phyloP scores from a whole-genome alignment of 2,888 invertebrate species.

The Furcula furcula region DNA sequence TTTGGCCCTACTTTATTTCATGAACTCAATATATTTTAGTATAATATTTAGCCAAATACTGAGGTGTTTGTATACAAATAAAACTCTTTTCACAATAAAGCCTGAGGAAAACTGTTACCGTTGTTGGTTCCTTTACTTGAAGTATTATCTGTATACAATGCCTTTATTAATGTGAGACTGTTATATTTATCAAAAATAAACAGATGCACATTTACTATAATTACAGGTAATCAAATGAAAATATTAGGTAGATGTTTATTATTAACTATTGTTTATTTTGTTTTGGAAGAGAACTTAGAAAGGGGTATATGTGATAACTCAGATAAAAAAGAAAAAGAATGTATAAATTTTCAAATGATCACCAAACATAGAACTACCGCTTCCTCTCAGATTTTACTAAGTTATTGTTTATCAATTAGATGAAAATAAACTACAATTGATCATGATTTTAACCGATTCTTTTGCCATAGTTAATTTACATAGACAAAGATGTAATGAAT shows the following conservation, averaged over 20 bases:
- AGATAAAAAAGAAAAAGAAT: too few relatives aligned
- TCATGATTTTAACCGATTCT: background rate
- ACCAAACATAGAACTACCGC: constrained; percentile 18
- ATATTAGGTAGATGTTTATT: background rate
- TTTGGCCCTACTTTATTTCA: too few relatives aligned
- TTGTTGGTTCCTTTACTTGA: too few relatives aligned
- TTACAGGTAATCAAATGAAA: constrained; percentile 20
- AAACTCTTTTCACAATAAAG: too few relatives aligned
- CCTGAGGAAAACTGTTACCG: too few relatives aligned
- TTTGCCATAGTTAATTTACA: background rate
- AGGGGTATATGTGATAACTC: too few relatives aligned
- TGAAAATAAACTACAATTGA: background rate
- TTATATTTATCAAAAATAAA: constrained; percentile 25
- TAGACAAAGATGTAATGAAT: background rate
- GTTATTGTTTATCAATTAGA: background rate
- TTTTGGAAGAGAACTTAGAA: too few relatives aligned
- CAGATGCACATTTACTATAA: constrained; percentile 25
- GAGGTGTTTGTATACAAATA: too few relatives aligned
- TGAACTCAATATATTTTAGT: too few relatives aligned
- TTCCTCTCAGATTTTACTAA: constrained; percentile 16
- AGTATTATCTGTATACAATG: too few relatives aligned
- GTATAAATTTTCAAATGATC: constrained; percentile 18
- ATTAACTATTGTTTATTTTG: background rate
- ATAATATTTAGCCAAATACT: constrained; percentile 41
- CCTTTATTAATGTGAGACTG: too few relatives aligned